Conservation (phyloP, 1,140 invertebrate species). For the Ephestia elutella region DNA sequence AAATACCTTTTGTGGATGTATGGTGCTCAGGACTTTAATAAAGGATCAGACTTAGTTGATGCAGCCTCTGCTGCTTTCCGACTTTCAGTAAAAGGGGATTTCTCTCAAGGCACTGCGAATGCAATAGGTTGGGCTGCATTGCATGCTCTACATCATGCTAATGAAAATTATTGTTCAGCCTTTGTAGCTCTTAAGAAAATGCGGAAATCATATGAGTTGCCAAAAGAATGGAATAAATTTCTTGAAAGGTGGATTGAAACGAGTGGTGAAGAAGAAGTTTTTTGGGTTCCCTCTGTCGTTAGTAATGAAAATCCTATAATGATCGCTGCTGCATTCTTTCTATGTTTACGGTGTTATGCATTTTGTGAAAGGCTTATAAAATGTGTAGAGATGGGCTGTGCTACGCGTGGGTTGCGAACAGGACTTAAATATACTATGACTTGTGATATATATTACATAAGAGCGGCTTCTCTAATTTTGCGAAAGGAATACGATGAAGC, state of each 20-base stretch:
- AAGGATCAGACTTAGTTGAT: constrained; percentile 30
- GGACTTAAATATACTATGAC: constrained; percentile 16
- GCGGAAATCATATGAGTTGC: constrained; percentile 55
- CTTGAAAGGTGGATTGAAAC: constrained; percentile 44
- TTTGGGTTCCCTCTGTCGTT: constrained; percentile 47
- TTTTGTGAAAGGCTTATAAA: constrained; percentile 46
- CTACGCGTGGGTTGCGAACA: constrained; percentile 28
- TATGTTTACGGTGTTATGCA: constrained; percentile 54
- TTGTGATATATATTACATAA: constrained; percentile 46
- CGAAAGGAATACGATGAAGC: constrained; percentile 34
- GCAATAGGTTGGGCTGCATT: constrained; percentile 59
- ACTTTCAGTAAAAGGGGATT: constrained; percentile 52
- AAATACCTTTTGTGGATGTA: constrained; percentile 57
- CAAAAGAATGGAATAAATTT: constrained; percentile 49
- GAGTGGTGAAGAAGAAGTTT: constrained; percentile 59
- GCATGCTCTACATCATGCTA: constrained; percentile 52
- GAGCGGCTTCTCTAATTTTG: constrained; percentile 46
- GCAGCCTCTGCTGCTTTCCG: constrained; percentile 48
- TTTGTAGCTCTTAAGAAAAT: constrained; percentile 59
- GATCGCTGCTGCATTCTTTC: constrained; percentile 58
- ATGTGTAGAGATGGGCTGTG: constrained; percentile 47
- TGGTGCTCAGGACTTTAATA: constrained; percentile 46
- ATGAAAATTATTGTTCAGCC: constrained; percentile 41
- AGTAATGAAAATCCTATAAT: constrained; percentile 44
- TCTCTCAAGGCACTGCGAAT: constrained; percentile 48